Evolutionary conservation across 2,113 vertebrate species (phyloP), one percentile per base, ranked within the genome.

Genomic region (Poecile atricapillus): DNA sequence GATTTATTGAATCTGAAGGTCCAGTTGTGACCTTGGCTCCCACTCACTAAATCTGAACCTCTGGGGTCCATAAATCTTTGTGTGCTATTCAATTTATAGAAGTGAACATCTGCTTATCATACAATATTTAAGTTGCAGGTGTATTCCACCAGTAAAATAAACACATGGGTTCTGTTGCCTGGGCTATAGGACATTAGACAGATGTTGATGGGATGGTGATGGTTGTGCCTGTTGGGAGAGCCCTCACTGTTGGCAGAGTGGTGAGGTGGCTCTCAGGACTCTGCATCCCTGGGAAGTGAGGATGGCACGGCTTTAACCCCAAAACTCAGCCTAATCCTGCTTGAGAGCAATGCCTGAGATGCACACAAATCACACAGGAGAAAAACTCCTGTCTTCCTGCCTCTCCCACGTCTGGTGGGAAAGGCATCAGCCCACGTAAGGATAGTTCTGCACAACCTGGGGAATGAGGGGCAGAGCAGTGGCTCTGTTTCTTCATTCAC

Each of bases 1-100:
- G 96, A 97, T 98, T 98, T 97, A 98, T 98, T 98, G 95, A 95
- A 95, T 94, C 94, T 97, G 97, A 97, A 97, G 96, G 94, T 95
- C 96, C 95, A 94, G 50, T 93, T 93, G 90, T 95, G 97, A 97
- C 95, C 95, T 97, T 97, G 97, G 93, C 95, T 97, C 85, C 71
- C 73, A 94, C 91, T 97, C 30, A 5, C 94, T 96, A 95, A 93
- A 90, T 95, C 96, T 93, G 86, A 97, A 93, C 89, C 97, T 95
- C 95, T 63, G 9, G 87, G 93, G 91, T 94, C 96, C 93, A 86
- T 92, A 98, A 95, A 91, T 97, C 97, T 93, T 92, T 33, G 83
- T 82, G 74, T n/a, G 16, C 90, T 78, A 95, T 74, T 97, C 96
- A 90, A 88, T 97, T 98, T 97, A 95, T 96, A 95, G 95, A 94